These are phyloP conservation scores for Brassicogethes aeneus DNA, from an alignment of 2,888 invertebrate genomes.

Conservation along the genomic window DNA sequence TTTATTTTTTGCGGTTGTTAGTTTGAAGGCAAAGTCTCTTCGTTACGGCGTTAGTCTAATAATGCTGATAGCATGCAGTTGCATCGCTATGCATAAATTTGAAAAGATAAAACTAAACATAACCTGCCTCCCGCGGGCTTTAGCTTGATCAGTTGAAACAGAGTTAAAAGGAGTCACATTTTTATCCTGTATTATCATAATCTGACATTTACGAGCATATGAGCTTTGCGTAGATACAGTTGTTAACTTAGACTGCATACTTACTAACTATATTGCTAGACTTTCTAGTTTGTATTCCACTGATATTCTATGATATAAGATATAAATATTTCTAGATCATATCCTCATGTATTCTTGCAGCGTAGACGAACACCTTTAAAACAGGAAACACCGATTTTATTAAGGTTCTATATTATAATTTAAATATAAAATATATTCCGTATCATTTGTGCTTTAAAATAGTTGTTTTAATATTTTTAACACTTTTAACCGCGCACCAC, in stretches of 20 bases:
- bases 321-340: neutral
- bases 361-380: no score
- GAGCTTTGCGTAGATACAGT: constrained; percentile 16
- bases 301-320: neutral
- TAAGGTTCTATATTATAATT: no score
- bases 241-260: constrained; percentile 12
- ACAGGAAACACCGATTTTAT: no score
- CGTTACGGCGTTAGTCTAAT: constrained; percentile 14
- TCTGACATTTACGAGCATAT: constrained; percentile 23
- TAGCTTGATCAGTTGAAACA: constrained; percentile 18
- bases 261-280: constrained; percentile 7
- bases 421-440: no score
- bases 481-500: no score
- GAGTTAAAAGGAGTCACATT: constrained; percentile 20
- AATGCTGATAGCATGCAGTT: constrained; percentile 20
- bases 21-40: constrained; percentile 13
- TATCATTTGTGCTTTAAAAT: no score
- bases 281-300: constrained; percentile 3
- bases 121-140: constrained; percentile 18
- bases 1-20: constrained; percentile 8
- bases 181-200: constrained; percentile 22
- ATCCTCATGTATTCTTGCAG: no score
- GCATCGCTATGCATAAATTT: constrained; percentile 24
- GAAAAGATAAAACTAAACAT: constrained; percentile 19
- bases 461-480: no score